Evolutionary conservation across 2,888 invertebrate species (phyloP), one percentile per base, ranked within the genome.

Genomic region (Orthonychiurus folsomi): DNA sequence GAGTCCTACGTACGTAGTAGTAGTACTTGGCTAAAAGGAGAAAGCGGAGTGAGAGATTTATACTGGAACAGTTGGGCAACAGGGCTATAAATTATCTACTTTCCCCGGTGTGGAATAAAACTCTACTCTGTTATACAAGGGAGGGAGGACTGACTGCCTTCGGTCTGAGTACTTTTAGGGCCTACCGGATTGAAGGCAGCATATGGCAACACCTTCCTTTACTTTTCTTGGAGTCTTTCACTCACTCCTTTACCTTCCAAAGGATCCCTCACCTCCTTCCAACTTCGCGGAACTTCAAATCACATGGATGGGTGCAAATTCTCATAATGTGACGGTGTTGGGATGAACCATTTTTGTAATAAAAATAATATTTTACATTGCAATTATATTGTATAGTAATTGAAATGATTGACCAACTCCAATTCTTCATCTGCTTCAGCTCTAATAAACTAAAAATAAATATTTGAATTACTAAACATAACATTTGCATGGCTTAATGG

Each of bases 21-120:
- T 37, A 37, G 37, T 37, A 15, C 37, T 37, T 37, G 37, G 37
- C 37, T 15, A 15, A n/a, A n/a, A 24, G 59, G 47, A 28, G 50
- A 47, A 50, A 37, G 63, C 47, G 59, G 47, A 47, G 56, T 27
- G 50, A 61, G 58, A 65, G 66, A 66, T 66, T 66, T 63, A 63
- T 66, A 52, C 23, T 28, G n/a, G 61, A 63, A 54, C 63, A 66
- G 61, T 63, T 61, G 59, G 63, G 63, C 66, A 66, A 63, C 66
- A 66, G 66, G 63, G 63, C 60, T 57, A 66, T 66, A 66, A 66
- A 66, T 63, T 52, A 23, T 52, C 52, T 52, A 23, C 52, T 52
- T 52, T 52, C 52, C 24, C 52, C 52, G 20, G 52, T 23, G 52
- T 21, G 52, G 52, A 52, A 52, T 52, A 52, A 52, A 52, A 52